These are phyloP conservation scores for Canis aureus DNA, from an alignment of 2,113 vertebrate genomes.

Conservation along the genomic window DNA sequence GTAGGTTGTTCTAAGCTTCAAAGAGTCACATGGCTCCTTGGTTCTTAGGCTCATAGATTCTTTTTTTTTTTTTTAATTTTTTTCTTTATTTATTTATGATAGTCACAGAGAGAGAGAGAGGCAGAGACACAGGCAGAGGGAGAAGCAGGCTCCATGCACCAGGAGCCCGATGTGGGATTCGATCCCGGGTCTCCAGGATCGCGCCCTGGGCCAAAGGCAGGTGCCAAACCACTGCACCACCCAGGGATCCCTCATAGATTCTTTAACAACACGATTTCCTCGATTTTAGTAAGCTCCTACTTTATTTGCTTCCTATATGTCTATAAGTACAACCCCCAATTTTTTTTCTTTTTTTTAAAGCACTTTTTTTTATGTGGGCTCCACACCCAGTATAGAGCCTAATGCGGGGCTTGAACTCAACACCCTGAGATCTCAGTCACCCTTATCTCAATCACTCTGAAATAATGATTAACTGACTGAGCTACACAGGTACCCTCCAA, in stretches of 20 bases:
- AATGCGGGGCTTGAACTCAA: neutral
- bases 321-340: neutral
- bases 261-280: neutral
- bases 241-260: neutral
- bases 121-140: too few species aligned
- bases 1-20: neutral
- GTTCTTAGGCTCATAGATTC: conserved; percentile 31
- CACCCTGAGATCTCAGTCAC: neutral
- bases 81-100: too few species aligned
- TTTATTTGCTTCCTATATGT: conserved; percentile 7
- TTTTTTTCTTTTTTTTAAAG: neutral
- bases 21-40: neutral
- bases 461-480: neutral
- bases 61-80: neutral
- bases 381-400: neutral
- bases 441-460: too few species aligned
- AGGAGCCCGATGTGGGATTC: too few species aligned
- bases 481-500: too few species aligned
- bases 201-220: too few species aligned
- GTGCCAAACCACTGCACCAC: too few species aligned
- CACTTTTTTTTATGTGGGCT: too few species aligned
- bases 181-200: too few species aligned
- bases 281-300: neutral
- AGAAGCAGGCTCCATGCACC: too few species aligned
- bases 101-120: too few species aligned